A percentile compares a stretch with the other conserved stretches of the same genome.
These are phyloP conservation scores for Lophura swinhoii DNA, from an alignment of 2,797 vertebrate species.

Conservation along the genomic window DNA sequence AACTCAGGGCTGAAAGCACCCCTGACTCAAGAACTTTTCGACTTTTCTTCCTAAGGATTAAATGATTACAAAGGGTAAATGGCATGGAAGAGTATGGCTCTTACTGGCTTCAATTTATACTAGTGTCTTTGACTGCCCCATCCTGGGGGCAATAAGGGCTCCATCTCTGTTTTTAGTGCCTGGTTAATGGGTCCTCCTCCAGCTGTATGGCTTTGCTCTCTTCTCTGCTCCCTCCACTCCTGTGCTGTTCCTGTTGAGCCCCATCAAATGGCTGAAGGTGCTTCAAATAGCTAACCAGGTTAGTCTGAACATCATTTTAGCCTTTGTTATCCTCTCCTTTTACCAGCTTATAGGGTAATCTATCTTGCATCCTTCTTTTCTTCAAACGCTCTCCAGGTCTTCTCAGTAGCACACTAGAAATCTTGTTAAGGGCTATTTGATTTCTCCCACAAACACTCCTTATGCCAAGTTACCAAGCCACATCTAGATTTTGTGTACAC, in stretches of 20 bases:
- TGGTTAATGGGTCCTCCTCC: background rate
- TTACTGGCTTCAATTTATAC: background rate
- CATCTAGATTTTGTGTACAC: background rate
- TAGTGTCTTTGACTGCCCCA: background rate
- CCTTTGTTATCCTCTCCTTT: background rate
- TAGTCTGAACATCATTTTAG: background rate
- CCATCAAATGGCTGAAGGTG: background rate
- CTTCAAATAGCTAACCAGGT: background rate
- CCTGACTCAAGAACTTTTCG: background rate
- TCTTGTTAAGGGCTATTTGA: background rate
- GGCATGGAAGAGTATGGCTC: background rate
- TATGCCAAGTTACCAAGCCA: background rate
- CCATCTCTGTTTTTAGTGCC: background rate
- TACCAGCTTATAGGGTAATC: background rate
- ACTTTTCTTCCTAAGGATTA: background rate
- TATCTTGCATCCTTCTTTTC: background rate
- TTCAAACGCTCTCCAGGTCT: background rate
- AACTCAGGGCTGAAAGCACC: background rate
- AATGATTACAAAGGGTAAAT: background rate
- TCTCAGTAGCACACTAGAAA: rapidly evolving
- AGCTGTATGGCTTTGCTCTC: background rate
- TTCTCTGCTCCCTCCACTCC: background rate
- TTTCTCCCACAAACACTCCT: background rate
- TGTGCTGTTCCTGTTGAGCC: background rate
- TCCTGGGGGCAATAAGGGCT: background rate